phyloP scores from a whole-genome alignment of 2,113 vertebrate species.

The Spilogale gracilis region DNA sequence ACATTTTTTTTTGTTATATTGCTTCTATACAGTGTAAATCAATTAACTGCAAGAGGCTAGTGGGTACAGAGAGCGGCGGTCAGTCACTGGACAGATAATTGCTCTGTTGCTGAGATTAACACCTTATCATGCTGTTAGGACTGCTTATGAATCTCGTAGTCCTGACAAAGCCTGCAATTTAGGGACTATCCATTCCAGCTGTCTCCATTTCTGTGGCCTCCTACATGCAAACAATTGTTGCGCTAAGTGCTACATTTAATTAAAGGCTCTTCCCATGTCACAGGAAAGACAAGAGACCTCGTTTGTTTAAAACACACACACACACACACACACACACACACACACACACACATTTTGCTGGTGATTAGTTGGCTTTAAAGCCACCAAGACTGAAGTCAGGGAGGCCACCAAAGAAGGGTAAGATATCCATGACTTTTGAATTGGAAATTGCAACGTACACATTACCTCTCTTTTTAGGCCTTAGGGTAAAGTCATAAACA shows the following conservation, averaged over 20 bases:
- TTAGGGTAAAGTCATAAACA: background rate
- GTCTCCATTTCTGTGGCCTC: conserved; percentile 59
- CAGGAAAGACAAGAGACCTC: conserved; percentile 64
- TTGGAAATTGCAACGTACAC: background rate
- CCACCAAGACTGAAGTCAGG: conserved; percentile 74
- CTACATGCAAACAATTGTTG: conserved; percentile 2
- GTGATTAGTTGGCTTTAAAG: conserved; percentile 78
- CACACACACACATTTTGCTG: conserved; percentile 41
- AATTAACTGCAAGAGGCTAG: conserved; percentile 83
- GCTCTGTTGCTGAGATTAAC: conserved; percentile 85
- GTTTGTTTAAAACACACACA: conserved; percentile 19
- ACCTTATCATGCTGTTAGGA: conserved; percentile 81
- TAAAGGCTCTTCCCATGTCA: conserved; percentile 71
- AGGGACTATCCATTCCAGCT: conserved; percentile 64
- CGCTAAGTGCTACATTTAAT: conserved; percentile 66
- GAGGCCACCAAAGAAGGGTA: conserved; percentile 13
- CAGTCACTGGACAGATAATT: conserved; percentile 84
- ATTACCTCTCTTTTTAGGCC: background rate
- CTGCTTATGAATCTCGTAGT: conserved; percentile 70
- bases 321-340: background rate
- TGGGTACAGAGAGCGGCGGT: conserved; percentile 74
- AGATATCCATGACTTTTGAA: background rate
- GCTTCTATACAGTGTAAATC: conserved; percentile 81
- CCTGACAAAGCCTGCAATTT: conserved; percentile 34
- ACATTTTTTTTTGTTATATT: conserved; percentile 66